Conservation (phyloP, 2,888 invertebrate species). For the Sturmia bella region DNA sequence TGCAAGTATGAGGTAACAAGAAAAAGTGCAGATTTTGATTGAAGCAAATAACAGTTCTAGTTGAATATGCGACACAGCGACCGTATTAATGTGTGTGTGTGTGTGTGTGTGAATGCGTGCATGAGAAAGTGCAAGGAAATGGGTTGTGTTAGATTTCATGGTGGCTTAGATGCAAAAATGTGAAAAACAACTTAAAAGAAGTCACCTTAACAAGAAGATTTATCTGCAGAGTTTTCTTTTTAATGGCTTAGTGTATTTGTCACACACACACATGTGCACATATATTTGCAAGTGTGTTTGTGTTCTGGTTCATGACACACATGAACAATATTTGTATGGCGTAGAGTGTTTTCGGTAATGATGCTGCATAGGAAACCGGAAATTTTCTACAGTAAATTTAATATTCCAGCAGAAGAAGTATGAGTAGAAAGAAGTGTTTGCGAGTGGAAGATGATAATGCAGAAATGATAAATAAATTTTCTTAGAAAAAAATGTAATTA, state of each 20-base stretch:
- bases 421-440: conserved; percentile 4
- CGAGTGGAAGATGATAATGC: conserved; percentile 54
- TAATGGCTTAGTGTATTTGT: conserved; percentile 61
- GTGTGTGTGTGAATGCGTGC: conserved; percentile 12
- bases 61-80: background rate
- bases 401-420: conserved; percentile 49
- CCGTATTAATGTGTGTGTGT: background rate
- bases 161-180: conserved; percentile 34
- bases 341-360: conserved; percentile 59
- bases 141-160: conserved; percentile 51
- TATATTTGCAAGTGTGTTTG: conserved; percentile 1
- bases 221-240: conserved; percentile 71
- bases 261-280: conserved; percentile 9
- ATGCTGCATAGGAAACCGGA: conserved; percentile 70
- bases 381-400: conserved; percentile 68
- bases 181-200: conserved; percentile 58
- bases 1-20: conserved; percentile 14
- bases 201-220: conserved; percentile 69
- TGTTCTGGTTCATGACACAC: conserved; percentile 57
- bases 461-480: conserved; percentile 59
- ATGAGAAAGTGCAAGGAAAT: conserved; percentile 53
- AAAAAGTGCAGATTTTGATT: conserved; percentile 51
- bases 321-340: conserved; percentile 49
- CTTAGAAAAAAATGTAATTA: conserved; percentile 60
- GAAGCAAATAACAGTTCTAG: conserved; percentile 40